Conservation (phyloP, 1,140 invertebrate species). For the Saccostrea echinata region DNA sequence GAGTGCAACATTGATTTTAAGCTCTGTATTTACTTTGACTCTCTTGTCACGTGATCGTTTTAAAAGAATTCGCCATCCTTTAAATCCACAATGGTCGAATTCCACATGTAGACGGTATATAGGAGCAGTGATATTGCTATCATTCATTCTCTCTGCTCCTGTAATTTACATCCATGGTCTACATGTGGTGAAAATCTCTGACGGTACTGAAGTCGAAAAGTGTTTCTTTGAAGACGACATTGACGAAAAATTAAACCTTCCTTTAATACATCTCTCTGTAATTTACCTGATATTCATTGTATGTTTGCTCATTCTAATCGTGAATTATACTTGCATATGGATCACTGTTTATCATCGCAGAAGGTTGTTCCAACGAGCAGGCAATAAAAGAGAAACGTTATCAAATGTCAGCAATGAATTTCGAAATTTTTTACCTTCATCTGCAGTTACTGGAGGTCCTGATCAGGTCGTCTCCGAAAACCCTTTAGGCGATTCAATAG, state of each 20-base stretch:
- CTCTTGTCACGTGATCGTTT: slow-evolving; percentile 14
- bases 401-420: not conserved
- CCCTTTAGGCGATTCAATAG: not conserved
- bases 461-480: not conserved
- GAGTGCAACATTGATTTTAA: not conserved
- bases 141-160: not conserved
- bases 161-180: not conserved
- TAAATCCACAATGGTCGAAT: slow-evolving; percentile 22
- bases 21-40: not conserved
- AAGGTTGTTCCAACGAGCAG: not conserved
- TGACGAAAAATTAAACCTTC: not conserved
- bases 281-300: slow-evolving; percentile 6
- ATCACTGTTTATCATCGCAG: not conserved
- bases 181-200: not conserved
- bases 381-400: not conserved
- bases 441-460: not conserved
- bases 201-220: not conserved
- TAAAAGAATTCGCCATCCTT: not conserved
- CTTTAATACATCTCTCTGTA: slow-evolving; percentile 1
- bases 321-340: not conserved
- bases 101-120: not conserved
- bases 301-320: not conserved
- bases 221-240: slow-evolving; percentile 27
- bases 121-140: not conserved
- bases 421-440: too few species aligned